Conservation (phyloP, 2,888 invertebrate species). For the Ceratothoa steindachneri region DNA sequence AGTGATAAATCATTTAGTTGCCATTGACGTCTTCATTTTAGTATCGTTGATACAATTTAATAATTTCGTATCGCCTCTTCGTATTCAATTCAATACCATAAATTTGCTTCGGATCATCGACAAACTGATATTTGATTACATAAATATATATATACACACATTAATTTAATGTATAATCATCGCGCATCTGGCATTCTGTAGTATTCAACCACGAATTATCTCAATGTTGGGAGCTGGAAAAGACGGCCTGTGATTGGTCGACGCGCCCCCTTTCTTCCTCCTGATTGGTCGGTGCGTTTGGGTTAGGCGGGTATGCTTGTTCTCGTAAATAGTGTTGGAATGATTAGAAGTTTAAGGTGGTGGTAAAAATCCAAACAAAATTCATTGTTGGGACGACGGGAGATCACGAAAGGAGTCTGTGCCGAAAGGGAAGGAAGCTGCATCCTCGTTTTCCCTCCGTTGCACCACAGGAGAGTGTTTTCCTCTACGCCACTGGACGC, state of each 20-base stretch:
- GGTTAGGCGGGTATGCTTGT: conserved; percentile 10
- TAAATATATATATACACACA: too few species aligned
- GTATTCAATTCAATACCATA: too few species aligned
- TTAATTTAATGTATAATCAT: neutral
- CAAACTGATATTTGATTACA: too few species aligned
- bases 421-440: too few species aligned
- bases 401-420: neutral
- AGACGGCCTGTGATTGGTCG: neutral
- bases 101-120: too few species aligned
- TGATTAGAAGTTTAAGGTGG: neutral
- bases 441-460: too few species aligned
- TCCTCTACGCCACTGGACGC: too few species aligned
- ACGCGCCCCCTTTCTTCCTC: neutral
- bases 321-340: conserved; percentile 5
- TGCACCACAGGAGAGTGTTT: too few species aligned
- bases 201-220: conserved; percentile 9
- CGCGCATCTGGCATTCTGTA: neutral
- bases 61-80: too few species aligned
- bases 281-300: conserved; percentile 1
- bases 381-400: neutral
- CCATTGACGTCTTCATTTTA: too few species aligned
- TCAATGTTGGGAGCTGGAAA: neutral
- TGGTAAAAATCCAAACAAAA: neutral
- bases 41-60: too few species aligned
- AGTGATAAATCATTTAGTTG: too few species aligned